Evolutionary conservation across 2,113 vertebrate species (phyloP).

Genomic region (Pluvialis apricaria): DNA sequence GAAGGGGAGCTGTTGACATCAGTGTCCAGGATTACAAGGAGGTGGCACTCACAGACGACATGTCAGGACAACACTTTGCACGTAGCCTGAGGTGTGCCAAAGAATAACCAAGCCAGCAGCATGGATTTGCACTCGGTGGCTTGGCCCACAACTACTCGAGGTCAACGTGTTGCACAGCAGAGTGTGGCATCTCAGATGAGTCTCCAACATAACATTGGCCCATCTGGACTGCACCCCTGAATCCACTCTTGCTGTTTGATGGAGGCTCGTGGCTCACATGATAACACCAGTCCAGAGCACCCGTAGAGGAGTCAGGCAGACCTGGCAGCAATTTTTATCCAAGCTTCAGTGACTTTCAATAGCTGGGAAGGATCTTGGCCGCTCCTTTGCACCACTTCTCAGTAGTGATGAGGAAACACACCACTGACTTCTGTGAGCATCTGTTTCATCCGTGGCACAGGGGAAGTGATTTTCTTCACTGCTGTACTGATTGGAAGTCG

Average conservation of each 20-base stretch:
- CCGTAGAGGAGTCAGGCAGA: neutral
- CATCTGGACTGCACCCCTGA: neutral
- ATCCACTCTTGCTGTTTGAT: neutral
- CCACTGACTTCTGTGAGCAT: neutral
- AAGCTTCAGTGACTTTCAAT: neutral
- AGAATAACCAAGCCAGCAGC: no score
- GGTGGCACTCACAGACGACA: no score
- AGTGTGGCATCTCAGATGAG: neutral
- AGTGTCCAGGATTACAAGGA: neutral
- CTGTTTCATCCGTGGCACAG: neutral
- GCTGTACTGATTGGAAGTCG: neutral
- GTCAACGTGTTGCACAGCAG: neutral
- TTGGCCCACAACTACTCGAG: fast-evolving
- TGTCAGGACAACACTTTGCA: no score
- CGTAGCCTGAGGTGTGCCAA: no score
- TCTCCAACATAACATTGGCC: neutral
- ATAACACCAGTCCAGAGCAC: neutral
- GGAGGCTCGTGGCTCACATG: fast-evolving
- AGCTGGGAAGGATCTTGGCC: neutral
- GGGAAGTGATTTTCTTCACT: slow-evolving; percentile 29
- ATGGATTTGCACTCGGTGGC: neutral
- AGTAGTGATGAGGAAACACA: neutral
- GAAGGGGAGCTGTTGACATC: neutral
- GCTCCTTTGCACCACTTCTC: slow-evolving; percentile 36
- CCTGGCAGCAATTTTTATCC: neutral